A percentile compares a stretch with the other conserved stretches of the same genome.
Evolutionary conservation across 2,113 vertebrate genomes (phyloP).

Genomic region (Megatriorchis doriae): DNA sequence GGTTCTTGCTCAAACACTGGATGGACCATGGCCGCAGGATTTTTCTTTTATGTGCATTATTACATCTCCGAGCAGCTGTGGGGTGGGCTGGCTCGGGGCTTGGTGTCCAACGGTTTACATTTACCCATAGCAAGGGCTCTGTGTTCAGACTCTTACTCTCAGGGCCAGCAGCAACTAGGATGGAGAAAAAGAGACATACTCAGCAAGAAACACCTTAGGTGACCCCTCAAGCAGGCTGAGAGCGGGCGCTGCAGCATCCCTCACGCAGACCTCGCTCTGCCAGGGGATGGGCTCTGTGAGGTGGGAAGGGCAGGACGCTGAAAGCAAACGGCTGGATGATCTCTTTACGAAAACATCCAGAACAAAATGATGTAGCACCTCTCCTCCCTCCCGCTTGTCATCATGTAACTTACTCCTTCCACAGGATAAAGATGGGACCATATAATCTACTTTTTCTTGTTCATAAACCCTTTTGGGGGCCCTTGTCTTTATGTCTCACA

Average conservation of each 20-base stretch:
- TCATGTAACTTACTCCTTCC: neutral
- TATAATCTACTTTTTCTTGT: neutral
- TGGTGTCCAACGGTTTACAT: rapidly evolving
- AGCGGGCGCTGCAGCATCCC: neutral
- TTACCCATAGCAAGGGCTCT: neutral
- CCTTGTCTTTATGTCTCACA: neutral
- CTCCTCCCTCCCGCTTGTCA: neutral
- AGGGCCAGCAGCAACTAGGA: neutral
- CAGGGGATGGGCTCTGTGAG: neutral
- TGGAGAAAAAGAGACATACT: neutral
- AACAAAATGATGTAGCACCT: neutral
- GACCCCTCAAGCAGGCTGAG: neutral
- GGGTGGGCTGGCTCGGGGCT: neutral
- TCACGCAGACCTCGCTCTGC: neutral
- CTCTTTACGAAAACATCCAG: neutral
- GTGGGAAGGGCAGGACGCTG: neutral
- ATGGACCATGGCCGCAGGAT: neutral
- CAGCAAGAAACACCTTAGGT: neutral
- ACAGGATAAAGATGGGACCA: neutral
- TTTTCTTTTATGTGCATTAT: neutral
- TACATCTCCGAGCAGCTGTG: neutral
- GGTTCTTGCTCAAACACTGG: neutral
- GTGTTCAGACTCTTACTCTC: neutral
- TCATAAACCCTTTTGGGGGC: neutral
- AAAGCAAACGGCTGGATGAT: neutral